Base-by-base conservation (phyloP, 2,888 invertebrate species). In the Ophraella communa region DNA sequence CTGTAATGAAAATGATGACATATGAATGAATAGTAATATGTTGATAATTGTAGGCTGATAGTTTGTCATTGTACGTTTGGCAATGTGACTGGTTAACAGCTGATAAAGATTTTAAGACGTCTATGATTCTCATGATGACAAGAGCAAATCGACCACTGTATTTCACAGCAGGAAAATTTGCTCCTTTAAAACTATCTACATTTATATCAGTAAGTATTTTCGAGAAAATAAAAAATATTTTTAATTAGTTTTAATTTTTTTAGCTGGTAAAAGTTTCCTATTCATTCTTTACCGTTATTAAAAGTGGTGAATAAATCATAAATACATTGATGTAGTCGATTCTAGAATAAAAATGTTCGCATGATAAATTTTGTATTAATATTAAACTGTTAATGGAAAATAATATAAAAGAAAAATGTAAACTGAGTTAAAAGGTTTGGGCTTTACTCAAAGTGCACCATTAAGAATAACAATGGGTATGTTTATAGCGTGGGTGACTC, bases 91-190 rank as follows among this genome's bases (percentile, higher is more conserved):
- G 80, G 80, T 56, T 78, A 5, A 67, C 71, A 1, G 67, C 73
- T 20, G 73, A 77, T 44, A 66, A 59, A 5, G 60, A 69, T n/a
- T 79, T 77, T 53, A 78, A 76, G 58, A 74, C 70, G 39, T 73
- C 70, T 3, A 77, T 80, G 77, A 71, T 80, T 21, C 74, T 79
- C 33, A 80, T 79, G 18, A 81, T 81, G 78, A 71, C 74, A 14
- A 67, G 80, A 54, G 72, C 78, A 65, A 74, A 74, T 60, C 74
- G 73, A 67, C 78, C 78, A 0, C 65, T 81, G 11, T 73, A 74
- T 70, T 71, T 81, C 27, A 81, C 79, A 3, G 79, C 78, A 33
- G 80, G 80, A 45, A 77, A 78, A 71, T 80, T 81, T 67, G 76
- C 77, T 33, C 79, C 79, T 3, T 67, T 81, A 4, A 81, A 79